These are phyloP conservation scores for Pseudopodoces humilis DNA, from an alignment of 2,113 vertebrate species.

Conservation along the genomic window DNA sequence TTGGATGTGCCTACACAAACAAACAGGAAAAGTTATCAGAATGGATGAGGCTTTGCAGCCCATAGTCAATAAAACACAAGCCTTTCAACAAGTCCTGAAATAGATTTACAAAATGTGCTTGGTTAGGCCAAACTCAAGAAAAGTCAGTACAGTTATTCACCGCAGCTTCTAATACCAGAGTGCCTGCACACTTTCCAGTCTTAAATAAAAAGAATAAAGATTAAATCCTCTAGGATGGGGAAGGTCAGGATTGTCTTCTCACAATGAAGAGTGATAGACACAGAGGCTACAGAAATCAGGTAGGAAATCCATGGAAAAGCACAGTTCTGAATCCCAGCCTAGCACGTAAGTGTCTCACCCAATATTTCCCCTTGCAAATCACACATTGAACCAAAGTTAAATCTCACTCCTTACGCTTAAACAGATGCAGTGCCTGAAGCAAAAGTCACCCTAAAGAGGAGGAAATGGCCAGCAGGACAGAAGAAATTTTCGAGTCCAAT, in stretches of 20 bases:
- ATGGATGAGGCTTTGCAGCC: not conserved
- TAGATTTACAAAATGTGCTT: not conserved
- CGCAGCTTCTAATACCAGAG: not conserved
- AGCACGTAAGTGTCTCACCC: not conserved
- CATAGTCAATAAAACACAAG: not conserved
- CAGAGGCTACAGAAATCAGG: not conserved
- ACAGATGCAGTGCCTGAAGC: not conserved
- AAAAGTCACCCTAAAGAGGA: not conserved
- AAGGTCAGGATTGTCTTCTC: not conserved
- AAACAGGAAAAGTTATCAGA: constrained; percentile 13
- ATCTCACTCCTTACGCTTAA: not conserved
- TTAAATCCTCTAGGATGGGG: not conserved
- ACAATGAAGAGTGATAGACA: rapidly evolving
- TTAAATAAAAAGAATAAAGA: not conserved
- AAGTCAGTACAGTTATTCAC: not conserved
- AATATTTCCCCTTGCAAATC: not conserved
- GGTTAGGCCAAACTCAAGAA: not conserved
- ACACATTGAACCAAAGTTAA: not conserved
- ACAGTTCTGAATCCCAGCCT: not conserved
- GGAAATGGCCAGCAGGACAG: not conserved
- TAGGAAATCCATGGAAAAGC: not conserved
- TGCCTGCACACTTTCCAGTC: not conserved
- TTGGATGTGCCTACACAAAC: constrained; percentile 89
- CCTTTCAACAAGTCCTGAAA: not conserved
- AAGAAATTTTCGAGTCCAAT: constrained; percentile 8